Base-by-base conservation (phyloP, 2,888 invertebrate genomes). In the Cyaniris semiargus region DNA sequence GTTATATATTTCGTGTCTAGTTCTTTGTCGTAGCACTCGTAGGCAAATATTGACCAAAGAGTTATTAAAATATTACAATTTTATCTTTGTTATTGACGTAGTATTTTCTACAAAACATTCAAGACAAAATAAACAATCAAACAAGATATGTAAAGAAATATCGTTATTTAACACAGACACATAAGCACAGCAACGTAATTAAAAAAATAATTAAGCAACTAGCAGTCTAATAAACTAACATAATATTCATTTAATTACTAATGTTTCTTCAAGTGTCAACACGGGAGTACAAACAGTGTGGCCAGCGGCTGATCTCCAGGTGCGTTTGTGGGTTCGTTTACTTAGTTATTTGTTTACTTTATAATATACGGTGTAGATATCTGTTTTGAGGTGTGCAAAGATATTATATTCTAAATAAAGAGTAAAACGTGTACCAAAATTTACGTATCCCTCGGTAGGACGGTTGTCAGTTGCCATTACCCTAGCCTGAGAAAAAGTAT, bases 221-320 rank as follows among this genome's bases (percentile, higher is more conserved):
- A 38, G n/a, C 5, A 71, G 23, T 44, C 74, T 3, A 48, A 72
- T 10, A 48, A 48, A 31, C 15, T 3, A 31, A 21, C 44, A 74
- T 44, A 23, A 44, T 74, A 53, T 74, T 74, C 48, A 21, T 48
- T 48, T 53, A 53, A 53, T 53, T 74, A 53, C 74, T 74, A 74
- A 74, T 74, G 74, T 74, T 72, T 74, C 44, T 48, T 48, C 44
- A 48, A 74, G 23, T 53, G 74, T 74, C 74, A 74, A 74, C 74
- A 74, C 15, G 72, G 23, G 48, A 53, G 74, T 53, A 23, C 27
- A 74, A 74, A 74, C 27, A 74, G 48, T 15, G 15, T 3, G 48
- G 4, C 53, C 53, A 34, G 44, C 44, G 15, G 53, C 27, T 23
- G 48, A 53, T 48, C 27, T 21, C 27, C 23, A 48, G 23, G 74